These are phyloP conservation scores for Cinclus mexicanus DNA, from an alignment of 2,113 vertebrate genomes.

Conservation along the genomic window DNA sequence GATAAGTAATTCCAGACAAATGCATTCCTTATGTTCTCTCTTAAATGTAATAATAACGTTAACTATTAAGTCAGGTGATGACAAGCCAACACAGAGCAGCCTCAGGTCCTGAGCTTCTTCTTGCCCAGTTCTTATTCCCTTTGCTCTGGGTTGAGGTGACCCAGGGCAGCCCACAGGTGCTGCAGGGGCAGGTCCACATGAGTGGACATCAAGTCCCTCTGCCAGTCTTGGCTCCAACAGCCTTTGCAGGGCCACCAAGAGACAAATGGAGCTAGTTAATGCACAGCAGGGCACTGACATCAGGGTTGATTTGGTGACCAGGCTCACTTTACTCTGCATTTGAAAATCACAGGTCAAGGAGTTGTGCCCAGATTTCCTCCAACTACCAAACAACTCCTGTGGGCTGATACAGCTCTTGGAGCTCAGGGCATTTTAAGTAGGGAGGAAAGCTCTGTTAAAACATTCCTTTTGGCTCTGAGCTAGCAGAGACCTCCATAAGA, in stretches of 20 bases:
- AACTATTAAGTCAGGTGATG: conserved; percentile 52
- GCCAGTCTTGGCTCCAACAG: background rate
- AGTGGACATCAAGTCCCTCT: background rate
- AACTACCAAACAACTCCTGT: background rate
- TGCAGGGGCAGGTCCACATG: fast-evolving
- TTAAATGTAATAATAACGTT: conserved; percentile 31
- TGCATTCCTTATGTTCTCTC: conserved; percentile 48
- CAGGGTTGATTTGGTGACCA: background rate
- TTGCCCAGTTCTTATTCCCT: background rate
- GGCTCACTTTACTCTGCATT: background rate
- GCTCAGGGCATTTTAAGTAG: background rate
- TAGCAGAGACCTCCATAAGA: background rate
- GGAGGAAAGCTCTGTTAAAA: background rate
- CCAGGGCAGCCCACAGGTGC: background rate
- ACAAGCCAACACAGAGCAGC: background rate
- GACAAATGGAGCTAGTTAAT: too few relatives aligned
- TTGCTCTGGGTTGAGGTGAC: background rate
- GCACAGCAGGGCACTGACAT: background rate
- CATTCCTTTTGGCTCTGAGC: background rate
- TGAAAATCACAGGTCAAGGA: background rate
- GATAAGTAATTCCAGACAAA: conserved; percentile 63
- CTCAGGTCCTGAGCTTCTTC: background rate
- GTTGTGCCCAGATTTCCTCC: background rate
- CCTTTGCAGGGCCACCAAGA: background rate
- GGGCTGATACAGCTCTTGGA: background rate